These are phyloP conservation scores for Clarias macrocephalus DNA, from an alignment of 2,113 vertebrate species.

Conservation along the genomic window DNA sequence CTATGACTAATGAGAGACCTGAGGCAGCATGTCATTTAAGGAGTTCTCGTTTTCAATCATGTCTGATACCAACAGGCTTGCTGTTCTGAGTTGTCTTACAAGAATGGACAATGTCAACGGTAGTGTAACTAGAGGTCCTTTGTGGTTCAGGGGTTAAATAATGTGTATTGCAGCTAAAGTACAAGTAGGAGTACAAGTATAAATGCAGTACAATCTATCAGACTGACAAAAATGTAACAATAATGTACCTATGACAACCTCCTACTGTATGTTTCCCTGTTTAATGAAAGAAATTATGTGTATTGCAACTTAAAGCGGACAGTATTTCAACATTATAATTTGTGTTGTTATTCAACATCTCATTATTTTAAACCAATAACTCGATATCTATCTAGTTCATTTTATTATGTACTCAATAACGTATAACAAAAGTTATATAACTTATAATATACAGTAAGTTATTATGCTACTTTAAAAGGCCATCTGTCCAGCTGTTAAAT, in stretches of 20 bases:
- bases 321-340: background rate
- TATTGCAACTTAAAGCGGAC: background rate
- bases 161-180: background rate
- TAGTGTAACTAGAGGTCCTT: background rate
- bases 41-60: constrained; percentile 28
- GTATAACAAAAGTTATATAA: too few relatives aligned
- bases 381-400: background rate
- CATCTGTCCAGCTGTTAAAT: background rate
- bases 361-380: background rate
- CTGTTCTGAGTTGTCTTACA: constrained; percentile 18
- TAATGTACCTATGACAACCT: background rate
- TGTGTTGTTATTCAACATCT: background rate
- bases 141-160: background rate
- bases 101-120: background rate
- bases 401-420: too few relatives aligned
- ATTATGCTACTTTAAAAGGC: background rate
- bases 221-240: background rate
- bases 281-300: background rate
- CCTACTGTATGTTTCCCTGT: background rate
- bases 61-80: background rate
- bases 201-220: background rate
- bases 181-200: background rate
- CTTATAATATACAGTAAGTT: too few relatives aligned
- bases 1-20: constrained; percentile 68
- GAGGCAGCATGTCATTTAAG: constrained; percentile 57